Evolutionary conservation across 2,888 invertebrate genomes (phyloP).

Genomic region (Callinectes sapidus): DNA sequence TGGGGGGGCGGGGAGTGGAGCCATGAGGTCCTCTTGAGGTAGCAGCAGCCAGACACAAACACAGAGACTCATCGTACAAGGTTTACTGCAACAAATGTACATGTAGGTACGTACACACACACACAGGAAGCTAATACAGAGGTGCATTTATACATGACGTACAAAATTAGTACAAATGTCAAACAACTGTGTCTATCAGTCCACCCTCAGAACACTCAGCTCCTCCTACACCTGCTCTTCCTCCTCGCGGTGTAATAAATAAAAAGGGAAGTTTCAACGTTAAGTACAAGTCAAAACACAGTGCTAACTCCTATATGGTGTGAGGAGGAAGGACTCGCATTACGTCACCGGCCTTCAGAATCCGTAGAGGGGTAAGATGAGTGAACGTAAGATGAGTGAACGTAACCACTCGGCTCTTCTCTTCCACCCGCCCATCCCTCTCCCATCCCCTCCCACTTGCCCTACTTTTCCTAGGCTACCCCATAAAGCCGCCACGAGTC

Average conservation of each 20-base stretch:
- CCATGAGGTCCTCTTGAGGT: not conserved
- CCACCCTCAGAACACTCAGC: not conserved
- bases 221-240: not conserved
- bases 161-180: conserved; percentile 32
- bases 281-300: not conserved
- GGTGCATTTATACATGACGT: conserved; percentile 18
- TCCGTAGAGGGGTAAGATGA: not conserved
- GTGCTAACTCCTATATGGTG: not conserved
- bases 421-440: not conserved
- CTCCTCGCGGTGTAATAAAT: not conserved
- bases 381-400: not conserved
- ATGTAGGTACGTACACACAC: not conserved
- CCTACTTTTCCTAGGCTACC: not conserved
- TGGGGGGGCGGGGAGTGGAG: too few species aligned
- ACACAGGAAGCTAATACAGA: conserved; percentile 20
- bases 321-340: not conserved
- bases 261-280: conserved; percentile 13
- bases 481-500: not conserved
- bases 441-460: not conserved
- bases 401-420: not conserved
- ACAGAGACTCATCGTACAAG: not conserved
- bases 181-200: not conserved
- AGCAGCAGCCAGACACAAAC: not conserved
- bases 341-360: not conserved
- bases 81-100: conserved; percentile 20